Evolutionary conservation across 2,797 vertebrate species (phyloP), one percentile per base, ranked within the genome.

Genomic region (Prunella strophiata): DNA sequence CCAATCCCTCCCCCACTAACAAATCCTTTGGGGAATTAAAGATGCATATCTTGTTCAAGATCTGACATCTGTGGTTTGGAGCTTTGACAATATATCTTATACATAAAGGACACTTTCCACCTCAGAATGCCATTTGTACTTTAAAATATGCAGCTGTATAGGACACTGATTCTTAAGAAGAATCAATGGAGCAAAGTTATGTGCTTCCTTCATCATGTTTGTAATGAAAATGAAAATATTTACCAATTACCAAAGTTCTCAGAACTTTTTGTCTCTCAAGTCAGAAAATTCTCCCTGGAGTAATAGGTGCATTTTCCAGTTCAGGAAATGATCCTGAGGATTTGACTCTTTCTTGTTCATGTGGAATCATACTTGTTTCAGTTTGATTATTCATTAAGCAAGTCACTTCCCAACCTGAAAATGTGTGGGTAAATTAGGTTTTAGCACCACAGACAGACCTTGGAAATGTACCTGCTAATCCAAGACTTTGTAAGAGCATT

Each of bases 51-150:
- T 90, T 59, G 42, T 95, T 97, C 85, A 86, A 93, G 76, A 92
- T 93, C 91, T 88, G 76, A 86, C 73, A 88, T 84, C 84, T 93
- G 89, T 93, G 92, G 91, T 94, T 97, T 96, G 92, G 91, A 93
- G 62, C 51, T 63, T 86, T 93, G 70, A 97, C 87, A 81, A 40
- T 93, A 8, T 86, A 79, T 93, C 32, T 96, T 89, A 68, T 34
- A 57, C 18, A 65, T 77, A 84, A 81, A 80, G 19, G 61, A 48
- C 21, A 42, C 29, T 94, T 94, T 93, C 62, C 66, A 72, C 87
- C 68, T 92, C 70, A 61, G 75, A 95, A 85, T 61, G 30, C 25
- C 23, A 70, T 85, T 85, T 89, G 13, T 61, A 47, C 27, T 91
- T 91, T 83, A 87, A 79, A 94, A 92, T 79, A 51, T 36, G 40